Percentiles rank a stretch among this genome's conserved stretches.
phyloP scores from a whole-genome alignment of 1,140 invertebrate genomes.

The Cydia splendana region DNA sequence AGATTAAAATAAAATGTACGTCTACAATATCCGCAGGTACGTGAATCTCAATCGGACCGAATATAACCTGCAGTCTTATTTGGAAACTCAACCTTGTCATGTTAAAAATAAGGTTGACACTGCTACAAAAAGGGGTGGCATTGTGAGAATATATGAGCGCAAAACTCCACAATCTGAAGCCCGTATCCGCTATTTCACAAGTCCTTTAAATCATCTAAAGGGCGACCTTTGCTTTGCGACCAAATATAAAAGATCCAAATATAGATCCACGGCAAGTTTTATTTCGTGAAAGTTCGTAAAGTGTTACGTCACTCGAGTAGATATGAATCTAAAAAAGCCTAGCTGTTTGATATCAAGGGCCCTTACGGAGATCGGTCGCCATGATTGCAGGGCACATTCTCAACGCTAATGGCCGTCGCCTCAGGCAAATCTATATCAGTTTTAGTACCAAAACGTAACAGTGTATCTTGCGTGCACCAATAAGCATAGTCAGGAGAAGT shows the following conservation, averaged over 20 bases:
- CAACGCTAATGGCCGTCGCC: background rate
- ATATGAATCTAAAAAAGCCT: slow-evolving; percentile 26
- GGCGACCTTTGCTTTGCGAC: background rate
- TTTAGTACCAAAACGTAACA: no score
- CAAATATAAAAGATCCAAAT: slow-evolving; percentile 25
- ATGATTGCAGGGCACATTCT: background rate
- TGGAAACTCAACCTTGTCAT: background rate
- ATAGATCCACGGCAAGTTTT: slow-evolving; percentile 18
- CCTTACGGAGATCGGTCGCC: slow-evolving; percentile 19
- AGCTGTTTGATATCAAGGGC: slow-evolving; percentile 15
- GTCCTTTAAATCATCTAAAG: slow-evolving; percentile 26
- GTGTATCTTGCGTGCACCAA: no score
- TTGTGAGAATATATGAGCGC: background rate
- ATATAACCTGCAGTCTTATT: background rate
- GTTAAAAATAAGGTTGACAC: background rate
- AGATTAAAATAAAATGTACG: background rate
- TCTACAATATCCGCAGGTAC: slow-evolving; percentile 7
- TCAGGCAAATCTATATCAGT: background rate
- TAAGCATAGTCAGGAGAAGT: no score
- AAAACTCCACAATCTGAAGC: background rate
- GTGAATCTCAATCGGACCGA: background rate
- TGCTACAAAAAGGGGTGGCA: background rate
- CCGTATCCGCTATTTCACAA: slow-evolving; percentile 4
- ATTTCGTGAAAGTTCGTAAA: slow-evolving; percentile 30
- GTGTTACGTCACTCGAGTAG: slow-evolving; percentile 18